phyloP scores from a whole-genome alignment of 2,113 vertebrate genomes.

The Elachura formosa region DNA sequence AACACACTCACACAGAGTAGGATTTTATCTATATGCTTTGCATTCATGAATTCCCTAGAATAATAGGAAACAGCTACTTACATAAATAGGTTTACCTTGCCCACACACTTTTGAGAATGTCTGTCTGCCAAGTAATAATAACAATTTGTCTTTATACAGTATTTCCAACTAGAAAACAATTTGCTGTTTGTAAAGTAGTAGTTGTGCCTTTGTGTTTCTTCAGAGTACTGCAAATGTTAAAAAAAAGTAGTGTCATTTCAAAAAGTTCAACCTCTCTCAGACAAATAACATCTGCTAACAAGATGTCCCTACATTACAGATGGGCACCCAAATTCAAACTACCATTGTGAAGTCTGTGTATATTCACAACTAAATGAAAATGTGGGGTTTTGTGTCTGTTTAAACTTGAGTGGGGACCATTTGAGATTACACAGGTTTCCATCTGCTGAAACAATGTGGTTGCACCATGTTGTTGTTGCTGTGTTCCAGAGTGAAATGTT shows the following conservation, averaged over 20 bases:
- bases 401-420: background rate
- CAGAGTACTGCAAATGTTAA: background rate
- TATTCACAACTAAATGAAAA: background rate
- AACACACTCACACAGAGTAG: background rate
- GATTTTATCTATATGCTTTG: background rate
- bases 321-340: background rate
- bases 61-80: background rate
- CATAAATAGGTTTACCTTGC: background rate
- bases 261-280: background rate
- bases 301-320: background rate
- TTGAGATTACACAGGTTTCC: conserved; percentile 2
- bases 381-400: background rate
- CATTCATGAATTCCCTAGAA: background rate
- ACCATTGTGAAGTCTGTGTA: background rate
- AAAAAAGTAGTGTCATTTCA: background rate
- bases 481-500: background rate
- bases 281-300: conserved; percentile 3
- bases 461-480: background rate
- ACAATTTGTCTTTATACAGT: background rate
- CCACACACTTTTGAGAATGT: background rate
- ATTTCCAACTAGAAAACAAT: background rate
- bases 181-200: background rate
- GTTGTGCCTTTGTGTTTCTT: background rate
- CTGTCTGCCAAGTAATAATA: background rate
- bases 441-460: background rate